Evolutionary conservation across 2,888 invertebrate species (phyloP).

Genomic region (Caenorhabditis zanzibari): DNA sequence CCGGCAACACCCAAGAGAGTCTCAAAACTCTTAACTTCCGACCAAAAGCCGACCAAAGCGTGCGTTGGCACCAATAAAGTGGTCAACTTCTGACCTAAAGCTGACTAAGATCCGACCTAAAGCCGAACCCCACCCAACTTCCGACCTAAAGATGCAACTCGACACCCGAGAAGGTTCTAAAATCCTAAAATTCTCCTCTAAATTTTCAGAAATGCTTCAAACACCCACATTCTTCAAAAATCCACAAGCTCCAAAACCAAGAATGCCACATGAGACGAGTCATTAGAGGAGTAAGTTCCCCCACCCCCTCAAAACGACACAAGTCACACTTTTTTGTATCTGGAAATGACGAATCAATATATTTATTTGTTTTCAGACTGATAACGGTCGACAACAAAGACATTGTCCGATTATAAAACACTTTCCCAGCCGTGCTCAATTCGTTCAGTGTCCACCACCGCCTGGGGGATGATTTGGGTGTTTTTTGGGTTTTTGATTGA

Average conservation of each 20-base stretch:
- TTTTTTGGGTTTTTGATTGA: neutral
- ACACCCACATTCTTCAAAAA: neutral
- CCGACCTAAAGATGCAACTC: no score
- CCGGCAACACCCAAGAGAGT: no score
- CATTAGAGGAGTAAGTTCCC: slow-evolving; percentile 1
- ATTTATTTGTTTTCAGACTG: slow-evolving; percentile 11
- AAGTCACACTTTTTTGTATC: slow-evolving; percentile 1
- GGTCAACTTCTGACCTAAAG: no score
- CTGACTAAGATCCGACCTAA: no score
- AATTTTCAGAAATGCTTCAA: slow-evolving; percentile 41
- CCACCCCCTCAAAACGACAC: neutral
- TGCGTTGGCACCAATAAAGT: no score
- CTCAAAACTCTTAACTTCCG: no score
- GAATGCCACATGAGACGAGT: slow-evolving; percentile 23
- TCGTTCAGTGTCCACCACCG: slow-evolving; percentile 7
- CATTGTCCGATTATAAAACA: slow-evolving; percentile 16
- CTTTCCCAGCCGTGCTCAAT: neutral
- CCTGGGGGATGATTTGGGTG: neutral
- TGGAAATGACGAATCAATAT: neutral
- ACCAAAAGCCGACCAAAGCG: no score
- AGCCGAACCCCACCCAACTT: no score
- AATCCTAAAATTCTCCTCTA: neutral
- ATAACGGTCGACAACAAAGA: slow-evolving; percentile 22
- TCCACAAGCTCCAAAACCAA: neutral
- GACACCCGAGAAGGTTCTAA: no score